These are phyloP conservation scores for Pangasius macronema DNA, from an alignment of 2,797 vertebrate species.

Conservation along the genomic window DNA sequence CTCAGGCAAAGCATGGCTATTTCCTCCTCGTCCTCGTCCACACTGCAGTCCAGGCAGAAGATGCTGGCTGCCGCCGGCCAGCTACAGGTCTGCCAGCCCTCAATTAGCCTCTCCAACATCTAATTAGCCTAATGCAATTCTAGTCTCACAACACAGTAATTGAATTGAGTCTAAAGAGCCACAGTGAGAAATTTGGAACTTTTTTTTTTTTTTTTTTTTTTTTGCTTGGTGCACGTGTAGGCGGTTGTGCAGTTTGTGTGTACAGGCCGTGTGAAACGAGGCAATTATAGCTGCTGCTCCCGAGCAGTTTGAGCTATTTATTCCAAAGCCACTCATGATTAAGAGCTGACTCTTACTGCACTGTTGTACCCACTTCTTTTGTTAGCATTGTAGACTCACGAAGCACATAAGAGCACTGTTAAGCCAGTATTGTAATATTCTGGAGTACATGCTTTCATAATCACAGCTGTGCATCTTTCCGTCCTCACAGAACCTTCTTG, in stretches of 20 bases:
- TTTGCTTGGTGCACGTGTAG: constrained; percentile 16
- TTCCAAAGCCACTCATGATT: constrained; percentile 34
- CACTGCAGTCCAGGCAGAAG: constrained; percentile 91
- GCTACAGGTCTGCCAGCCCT: constrained; percentile 82
- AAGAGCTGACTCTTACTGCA: constrained; percentile 34
- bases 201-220: constrained; percentile 17
- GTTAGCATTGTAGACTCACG: constrained; percentile 21
- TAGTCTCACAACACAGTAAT: constrained; percentile 33
- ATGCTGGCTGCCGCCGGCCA: constrained; percentile 92
- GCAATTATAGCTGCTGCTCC: constrained; percentile 32
- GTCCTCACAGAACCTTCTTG: constrained; percentile 85
- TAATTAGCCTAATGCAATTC: constrained; percentile 49
- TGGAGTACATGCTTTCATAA: constrained; percentile 26
- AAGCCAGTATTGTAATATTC: neutral
- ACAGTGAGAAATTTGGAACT: constrained; percentile 25
- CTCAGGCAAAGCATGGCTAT: constrained; percentile 88
- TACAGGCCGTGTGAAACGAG: constrained; percentile 34
- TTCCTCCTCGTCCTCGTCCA: constrained; percentile 91
- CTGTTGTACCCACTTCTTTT: constrained; percentile 29
- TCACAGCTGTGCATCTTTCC: constrained; percentile 26
- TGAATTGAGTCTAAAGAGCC: constrained; percentile 49
- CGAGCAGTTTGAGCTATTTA: constrained; percentile 36
- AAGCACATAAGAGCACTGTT: constrained; percentile 25
- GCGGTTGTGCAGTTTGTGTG: constrained; percentile 21
- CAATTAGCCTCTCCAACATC: constrained; percentile 42